phyloP scores from a whole-genome alignment of 2,888 invertebrate genomes.

The Caenorhabditis afra region DNA sequence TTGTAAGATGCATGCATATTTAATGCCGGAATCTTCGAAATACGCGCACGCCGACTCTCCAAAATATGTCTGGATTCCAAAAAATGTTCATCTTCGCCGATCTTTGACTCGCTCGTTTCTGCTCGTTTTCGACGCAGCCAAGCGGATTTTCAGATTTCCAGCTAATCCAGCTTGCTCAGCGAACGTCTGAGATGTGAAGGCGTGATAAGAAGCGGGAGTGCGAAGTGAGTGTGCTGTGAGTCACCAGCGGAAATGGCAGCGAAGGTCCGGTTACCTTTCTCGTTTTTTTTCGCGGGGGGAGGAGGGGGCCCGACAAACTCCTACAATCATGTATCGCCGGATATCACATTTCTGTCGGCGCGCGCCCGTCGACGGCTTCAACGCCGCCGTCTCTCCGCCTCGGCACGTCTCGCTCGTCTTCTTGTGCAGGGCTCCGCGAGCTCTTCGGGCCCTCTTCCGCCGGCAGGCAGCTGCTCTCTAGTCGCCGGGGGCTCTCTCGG shows the following conservation, averaged over 20 bases:
- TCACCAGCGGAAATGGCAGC: background rate
- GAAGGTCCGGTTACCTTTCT: slow-evolving; percentile 6
- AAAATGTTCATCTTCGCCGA: background rate
- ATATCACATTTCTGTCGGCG: slow-evolving; percentile 47
- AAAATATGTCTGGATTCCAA: background rate
- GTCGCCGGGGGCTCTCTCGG: slow-evolving; percentile 31
- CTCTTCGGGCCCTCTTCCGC: slow-evolving; percentile 32
- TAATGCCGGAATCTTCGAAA: slow-evolving; percentile 36
- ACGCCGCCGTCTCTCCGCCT: slow-evolving; percentile 25
- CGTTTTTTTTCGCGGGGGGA: too few relatives aligned
- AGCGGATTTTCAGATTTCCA: too few relatives aligned
- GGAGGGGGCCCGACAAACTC: slow-evolving; percentile 43
- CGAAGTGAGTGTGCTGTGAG: background rate
- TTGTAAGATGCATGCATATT: slow-evolving; percentile 47
- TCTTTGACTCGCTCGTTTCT: background rate
- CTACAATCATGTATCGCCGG: slow-evolving; percentile 42
- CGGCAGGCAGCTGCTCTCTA: slow-evolving; percentile 44
- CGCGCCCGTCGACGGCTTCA: slow-evolving; percentile 12
- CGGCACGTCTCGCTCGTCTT: slow-evolving; percentile 11
- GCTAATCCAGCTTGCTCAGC: too few relatives aligned
- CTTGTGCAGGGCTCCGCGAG: slow-evolving; percentile 23
- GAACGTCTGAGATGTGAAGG: too few relatives aligned
- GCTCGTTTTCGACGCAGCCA: background rate
- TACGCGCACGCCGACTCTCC: background rate
- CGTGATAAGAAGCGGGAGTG: too few relatives aligned